Conservation (phyloP, 1,140 invertebrate genomes). For the Cotesia chilonis region DNA sequence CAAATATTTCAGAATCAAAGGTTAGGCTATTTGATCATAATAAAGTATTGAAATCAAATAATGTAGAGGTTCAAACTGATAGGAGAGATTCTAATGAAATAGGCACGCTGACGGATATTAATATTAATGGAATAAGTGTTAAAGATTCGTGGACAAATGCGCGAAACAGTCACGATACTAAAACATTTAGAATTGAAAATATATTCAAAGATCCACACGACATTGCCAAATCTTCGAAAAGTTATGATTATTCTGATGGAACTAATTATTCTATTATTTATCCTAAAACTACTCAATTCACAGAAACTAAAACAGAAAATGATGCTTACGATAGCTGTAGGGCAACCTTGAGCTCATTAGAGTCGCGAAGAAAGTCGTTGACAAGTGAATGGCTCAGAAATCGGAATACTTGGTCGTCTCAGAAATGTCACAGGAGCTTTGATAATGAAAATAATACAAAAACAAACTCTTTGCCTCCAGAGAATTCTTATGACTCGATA, state of each 20-base stretch:
- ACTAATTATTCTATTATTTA: constrained; percentile 46
- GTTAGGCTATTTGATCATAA: constrained; percentile 47
- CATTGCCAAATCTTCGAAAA: constrained; percentile 22
- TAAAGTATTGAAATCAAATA: constrained; percentile 32
- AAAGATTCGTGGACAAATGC: constrained; percentile 29
- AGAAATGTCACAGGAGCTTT: not conserved
- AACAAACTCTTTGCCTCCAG: too few species aligned
- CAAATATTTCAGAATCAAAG: constrained; percentile 50
- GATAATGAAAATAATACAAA: too few species aligned
- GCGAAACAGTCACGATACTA: constrained; percentile 44
- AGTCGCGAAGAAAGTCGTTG: constrained; percentile 19
- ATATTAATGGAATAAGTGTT: constrained; percentile 19
- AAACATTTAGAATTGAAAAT: constrained; percentile 54
- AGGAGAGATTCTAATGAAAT: constrained; percentile 33
- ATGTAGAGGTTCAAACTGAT: constrained; percentile 51
- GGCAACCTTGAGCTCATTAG: constrained; percentile 7
- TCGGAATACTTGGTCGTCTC: constrained; percentile 24
- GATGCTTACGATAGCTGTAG: not conserved
- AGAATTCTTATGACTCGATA: constrained; percentile 4
- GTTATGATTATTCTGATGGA: constrained; percentile 19
- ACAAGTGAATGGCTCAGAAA: constrained; percentile 29
- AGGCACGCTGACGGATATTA: constrained; percentile 33
- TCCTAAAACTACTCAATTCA: constrained; percentile 42
- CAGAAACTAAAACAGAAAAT: not conserved
- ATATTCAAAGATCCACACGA: constrained; percentile 51